Conservation (phyloP, 2,797 vertebrate species). For the Salarias fasciatus region DNA sequence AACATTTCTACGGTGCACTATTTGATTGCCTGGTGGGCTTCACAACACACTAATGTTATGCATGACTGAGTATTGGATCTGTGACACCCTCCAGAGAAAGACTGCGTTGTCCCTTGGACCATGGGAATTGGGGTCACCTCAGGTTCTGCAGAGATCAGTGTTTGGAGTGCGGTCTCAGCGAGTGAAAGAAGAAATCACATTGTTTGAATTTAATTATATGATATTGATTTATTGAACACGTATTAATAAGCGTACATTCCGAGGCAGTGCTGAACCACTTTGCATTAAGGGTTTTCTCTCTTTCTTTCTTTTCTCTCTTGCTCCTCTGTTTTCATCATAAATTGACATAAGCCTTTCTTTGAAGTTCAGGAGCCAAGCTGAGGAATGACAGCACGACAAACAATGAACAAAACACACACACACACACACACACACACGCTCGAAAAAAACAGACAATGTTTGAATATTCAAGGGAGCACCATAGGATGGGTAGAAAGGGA, state of each 20-base stretch:
- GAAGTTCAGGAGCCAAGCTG: slow-evolving; percentile 76
- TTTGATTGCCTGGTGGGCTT: slow-evolving; percentile 76
- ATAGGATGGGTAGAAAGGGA: slow-evolving; percentile 57
- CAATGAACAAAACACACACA: slow-evolving; percentile 80
- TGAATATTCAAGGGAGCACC: slow-evolving; percentile 80
- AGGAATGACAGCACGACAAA: slow-evolving; percentile 80
- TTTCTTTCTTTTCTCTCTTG: slow-evolving; percentile 6
- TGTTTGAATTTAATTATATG: slow-evolving; percentile 80
- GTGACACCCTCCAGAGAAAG: slow-evolving; percentile 70
- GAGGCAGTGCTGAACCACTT: slow-evolving; percentile 53
- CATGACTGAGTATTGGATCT: slow-evolving; percentile 74
- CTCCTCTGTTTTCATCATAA: slow-evolving; percentile 65
- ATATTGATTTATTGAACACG: slow-evolving; percentile 80
- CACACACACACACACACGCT: no score
- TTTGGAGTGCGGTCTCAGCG: slow-evolving; percentile 52
- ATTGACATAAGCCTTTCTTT: slow-evolving; percentile 81
- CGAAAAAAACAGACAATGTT: slow-evolving; percentile 74
- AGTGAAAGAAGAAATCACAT: slow-evolving; percentile 60
- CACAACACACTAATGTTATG: slow-evolving; percentile 73
- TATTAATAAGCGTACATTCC: slow-evolving; percentile 72
- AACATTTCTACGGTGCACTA: slow-evolving; percentile 66
- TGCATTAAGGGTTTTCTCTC: slow-evolving; percentile 43
- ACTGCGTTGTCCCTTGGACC: slow-evolving; percentile 62
- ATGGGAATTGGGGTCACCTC: slow-evolving; percentile 70
- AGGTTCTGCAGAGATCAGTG: slow-evolving; percentile 53